Percentiles rank a stretch among this genome's conserved stretches.
phyloP scores from a whole-genome alignment of 2,113 vertebrate genomes.

The Rallus limicola region DNA sequence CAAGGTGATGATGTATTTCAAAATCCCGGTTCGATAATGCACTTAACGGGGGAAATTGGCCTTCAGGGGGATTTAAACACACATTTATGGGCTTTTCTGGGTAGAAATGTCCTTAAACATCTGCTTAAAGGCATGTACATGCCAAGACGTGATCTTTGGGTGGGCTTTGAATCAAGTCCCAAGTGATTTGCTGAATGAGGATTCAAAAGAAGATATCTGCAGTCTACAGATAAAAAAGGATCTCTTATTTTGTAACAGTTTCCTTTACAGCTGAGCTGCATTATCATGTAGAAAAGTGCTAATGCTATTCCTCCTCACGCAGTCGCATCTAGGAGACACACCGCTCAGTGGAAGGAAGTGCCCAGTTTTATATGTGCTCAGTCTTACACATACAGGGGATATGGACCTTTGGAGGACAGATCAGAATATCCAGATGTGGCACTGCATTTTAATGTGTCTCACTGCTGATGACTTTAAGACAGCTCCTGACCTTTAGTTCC shows the following conservation, averaged over 20 bases:
- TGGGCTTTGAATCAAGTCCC: not conserved
- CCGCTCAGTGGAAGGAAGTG: not conserved
- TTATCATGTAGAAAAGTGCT: not conserved
- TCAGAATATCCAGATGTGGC: not conserved
- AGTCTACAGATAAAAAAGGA: not conserved
- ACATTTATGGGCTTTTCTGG: not conserved
- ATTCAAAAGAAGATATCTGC: not conserved
- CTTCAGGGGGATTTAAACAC: not conserved
- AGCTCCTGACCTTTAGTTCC: not conserved
- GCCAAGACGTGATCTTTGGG: not conserved
- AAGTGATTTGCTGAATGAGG: not conserved
- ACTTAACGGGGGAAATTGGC: not conserved
- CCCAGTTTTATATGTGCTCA: not conserved
- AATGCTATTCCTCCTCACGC: not conserved
- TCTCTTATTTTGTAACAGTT: not conserved
- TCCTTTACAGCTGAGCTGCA: not conserved
- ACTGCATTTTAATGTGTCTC: not conserved
- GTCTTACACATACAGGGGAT: not conserved
- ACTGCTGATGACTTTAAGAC: not conserved
- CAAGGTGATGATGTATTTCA: slow-evolving; percentile 3
- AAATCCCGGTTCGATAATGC: not conserved
- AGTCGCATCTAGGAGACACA: not conserved
- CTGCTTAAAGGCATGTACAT: not conserved
- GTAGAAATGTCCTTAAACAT: not conserved
- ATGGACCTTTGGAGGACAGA: not conserved